Percentiles rank a stretch among this genome's conserved stretches.
Conservation (phyloP, 2,797 vertebrate species). For the Bradypodion pumilum region DNA sequence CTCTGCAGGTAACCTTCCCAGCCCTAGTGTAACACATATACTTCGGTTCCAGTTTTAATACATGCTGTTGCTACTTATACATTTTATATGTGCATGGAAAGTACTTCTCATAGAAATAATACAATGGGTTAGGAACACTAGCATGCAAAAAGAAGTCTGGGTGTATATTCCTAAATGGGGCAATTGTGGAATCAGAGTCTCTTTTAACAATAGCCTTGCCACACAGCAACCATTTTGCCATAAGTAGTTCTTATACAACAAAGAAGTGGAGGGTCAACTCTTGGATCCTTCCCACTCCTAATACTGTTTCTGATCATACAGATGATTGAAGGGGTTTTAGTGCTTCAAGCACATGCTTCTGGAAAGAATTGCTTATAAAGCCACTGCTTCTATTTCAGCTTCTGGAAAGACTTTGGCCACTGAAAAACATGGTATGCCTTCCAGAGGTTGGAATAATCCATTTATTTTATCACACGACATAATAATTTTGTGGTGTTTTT, state of each 20-base stretch:
- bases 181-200: background rate
- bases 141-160: constrained; percentile 4
- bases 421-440: background rate
- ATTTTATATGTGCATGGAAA: background rate
- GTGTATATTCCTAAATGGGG: constrained; percentile 4
- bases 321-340: background rate
- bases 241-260: background rate
- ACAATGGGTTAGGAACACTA: background rate
- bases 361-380: background rate
- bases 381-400: background rate
- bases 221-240: background rate
- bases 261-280: background rate
- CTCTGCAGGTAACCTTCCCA: constrained; percentile 68
- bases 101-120: constrained; percentile 1
- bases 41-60: constrained; percentile 24
- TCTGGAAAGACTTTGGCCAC: background rate
- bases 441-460: background rate
- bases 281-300: background rate
- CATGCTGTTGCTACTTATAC: constrained; percentile 44
- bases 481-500: background rate
- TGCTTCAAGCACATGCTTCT: background rate
- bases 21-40: constrained; percentile 49
- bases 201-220: constrained; percentile 1
- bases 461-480: background rate
- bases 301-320: background rate